Conservation (phyloP, 2,113 vertebrate genomes). For the Rhynchopsitta pachyrhyncha region DNA sequence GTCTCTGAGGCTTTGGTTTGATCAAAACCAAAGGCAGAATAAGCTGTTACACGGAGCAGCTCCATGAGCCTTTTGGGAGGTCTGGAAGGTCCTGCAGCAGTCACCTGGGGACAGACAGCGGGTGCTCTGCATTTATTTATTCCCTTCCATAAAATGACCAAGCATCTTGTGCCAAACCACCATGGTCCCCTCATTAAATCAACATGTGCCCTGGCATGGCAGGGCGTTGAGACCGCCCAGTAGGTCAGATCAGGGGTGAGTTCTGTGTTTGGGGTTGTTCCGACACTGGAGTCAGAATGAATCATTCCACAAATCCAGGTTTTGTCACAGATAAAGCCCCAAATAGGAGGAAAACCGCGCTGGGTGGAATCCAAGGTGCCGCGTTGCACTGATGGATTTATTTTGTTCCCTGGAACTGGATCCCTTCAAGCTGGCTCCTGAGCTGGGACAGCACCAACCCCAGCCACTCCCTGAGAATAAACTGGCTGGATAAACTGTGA, state of each 20-base stretch:
- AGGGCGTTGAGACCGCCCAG: accelerated
- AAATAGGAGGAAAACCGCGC: neutral
- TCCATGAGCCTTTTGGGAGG: neutral
- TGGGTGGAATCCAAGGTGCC: neutral
- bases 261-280: neutral
- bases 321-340: neutral
- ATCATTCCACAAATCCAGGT: neutral
- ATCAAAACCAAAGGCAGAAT: neutral
- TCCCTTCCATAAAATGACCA: neutral
- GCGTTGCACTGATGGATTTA: neutral
- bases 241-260: neutral
- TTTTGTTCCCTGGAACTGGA: slow-evolving; percentile 1
- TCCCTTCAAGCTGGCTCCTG: neutral
- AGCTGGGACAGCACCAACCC: neutral
- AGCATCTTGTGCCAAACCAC: neutral
- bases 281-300: neutral
- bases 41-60: neutral
- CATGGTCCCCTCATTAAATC: neutral
- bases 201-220: neutral
- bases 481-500: slow-evolving; percentile 34
- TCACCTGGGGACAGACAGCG: neutral
- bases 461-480: slow-evolving; percentile 50
- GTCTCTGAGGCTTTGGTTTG: neutral
- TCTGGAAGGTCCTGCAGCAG: neutral
- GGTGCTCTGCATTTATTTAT: neutral